These are phyloP conservation scores for Drosophila nigrodunni DNA, from an alignment of 1,140 invertebrate species.

Conservation along the genomic window DNA sequence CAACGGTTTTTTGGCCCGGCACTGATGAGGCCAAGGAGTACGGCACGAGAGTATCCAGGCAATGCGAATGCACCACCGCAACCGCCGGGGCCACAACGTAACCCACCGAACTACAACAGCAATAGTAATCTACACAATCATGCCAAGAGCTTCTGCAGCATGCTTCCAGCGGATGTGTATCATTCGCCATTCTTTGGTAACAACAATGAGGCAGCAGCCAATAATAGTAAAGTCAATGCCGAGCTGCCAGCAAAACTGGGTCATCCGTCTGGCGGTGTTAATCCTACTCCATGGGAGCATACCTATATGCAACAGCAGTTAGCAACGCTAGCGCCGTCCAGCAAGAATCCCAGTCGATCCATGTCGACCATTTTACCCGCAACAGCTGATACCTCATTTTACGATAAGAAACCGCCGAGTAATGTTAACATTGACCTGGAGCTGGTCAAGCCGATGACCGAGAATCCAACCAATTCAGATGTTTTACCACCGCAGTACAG, in stretches of 20 bases:
- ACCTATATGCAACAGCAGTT: slow-evolving; percentile 35
- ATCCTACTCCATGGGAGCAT: slow-evolving; percentile 45
- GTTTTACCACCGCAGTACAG: slow-evolving; percentile 50
- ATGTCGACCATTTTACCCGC: slow-evolving; percentile 67
- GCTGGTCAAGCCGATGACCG: slow-evolving; percentile 37
- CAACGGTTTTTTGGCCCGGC: slow-evolving; percentile 58
- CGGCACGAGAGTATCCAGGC: slow-evolving; percentile 38
- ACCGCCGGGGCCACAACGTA: slow-evolving; percentile 48
- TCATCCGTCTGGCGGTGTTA: slow-evolving; percentile 13
- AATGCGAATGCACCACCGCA: slow-evolving; percentile 17
- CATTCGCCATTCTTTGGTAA: slow-evolving; percentile 32
- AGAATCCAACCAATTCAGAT: slow-evolving; percentile 43
- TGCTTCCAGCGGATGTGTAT: slow-evolving; percentile 51
- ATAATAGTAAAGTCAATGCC: slow-evolving; percentile 11
- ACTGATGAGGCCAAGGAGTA: slow-evolving; percentile 33
- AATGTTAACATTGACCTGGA: slow-evolving; percentile 68
- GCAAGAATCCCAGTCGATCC: slow-evolving; percentile 66
- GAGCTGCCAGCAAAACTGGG: slow-evolving; percentile 18
- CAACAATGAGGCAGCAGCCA: slow-evolving; percentile 18
- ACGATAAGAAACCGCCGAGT: slow-evolving; percentile 80
- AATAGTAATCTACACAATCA: slow-evolving; percentile 44
- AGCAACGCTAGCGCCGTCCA: slow-evolving; percentile 63
- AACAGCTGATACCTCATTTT: slow-evolving; percentile 82
- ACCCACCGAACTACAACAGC: slow-evolving; percentile 72
- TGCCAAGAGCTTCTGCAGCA: slow-evolving; percentile 36